Evolutionary conservation across 2,888 invertebrate genomes (phyloP), one percentile per base, ranked within the genome.

Genomic region (Caenorhabditis sulstoni): DNA sequence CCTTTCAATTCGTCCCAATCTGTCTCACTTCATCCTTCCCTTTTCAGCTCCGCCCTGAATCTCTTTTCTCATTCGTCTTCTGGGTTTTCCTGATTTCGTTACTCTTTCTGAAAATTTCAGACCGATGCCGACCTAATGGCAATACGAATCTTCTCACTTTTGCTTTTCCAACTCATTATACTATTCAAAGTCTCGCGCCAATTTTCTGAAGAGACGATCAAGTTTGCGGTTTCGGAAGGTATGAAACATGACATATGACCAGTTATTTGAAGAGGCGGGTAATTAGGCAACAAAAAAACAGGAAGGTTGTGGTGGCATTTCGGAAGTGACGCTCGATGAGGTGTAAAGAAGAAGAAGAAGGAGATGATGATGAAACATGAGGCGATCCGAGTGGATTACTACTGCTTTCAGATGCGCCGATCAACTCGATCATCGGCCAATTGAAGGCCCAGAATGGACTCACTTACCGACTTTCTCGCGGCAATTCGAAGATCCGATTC

Each of bases 401-500:
- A 41, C 7, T 11, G 7, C 8, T 77, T 81, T 22, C 68, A 82
- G 82, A 80, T 68, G 79, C 74, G 1, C 52, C 55, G 9, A 53
- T 70, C 47, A 73, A 76, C 29, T 74, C 68, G 1, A 18, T 78
- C 14, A 78, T 82, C 23, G 82, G 77, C 0, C 29, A 35, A 7
- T 14, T 82, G n/a, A 49, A 53, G 0, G 29, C 65, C 20, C 16
- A 37, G 3, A n/a, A 45, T 37, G 78, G 65, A 1, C 59, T 39
- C 50, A 50, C 53, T 1, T 82, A 78, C 49, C 73, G 82, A n/a
- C 35, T 80, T n/a, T 80, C 78, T 4, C 74, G 80, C 22, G 71
- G 67, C 9, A 76, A 80, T 29, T 61, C 70, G 23, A 66, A 74
- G 58, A 64, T 80, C 7, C 23, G 41, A n/a, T 65, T 82, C 22